Percentiles rank a stretch among this genome's conserved stretches.
Conservation (phyloP, 2,797 vertebrate genomes). For the Cheirogaleus major region DNA sequence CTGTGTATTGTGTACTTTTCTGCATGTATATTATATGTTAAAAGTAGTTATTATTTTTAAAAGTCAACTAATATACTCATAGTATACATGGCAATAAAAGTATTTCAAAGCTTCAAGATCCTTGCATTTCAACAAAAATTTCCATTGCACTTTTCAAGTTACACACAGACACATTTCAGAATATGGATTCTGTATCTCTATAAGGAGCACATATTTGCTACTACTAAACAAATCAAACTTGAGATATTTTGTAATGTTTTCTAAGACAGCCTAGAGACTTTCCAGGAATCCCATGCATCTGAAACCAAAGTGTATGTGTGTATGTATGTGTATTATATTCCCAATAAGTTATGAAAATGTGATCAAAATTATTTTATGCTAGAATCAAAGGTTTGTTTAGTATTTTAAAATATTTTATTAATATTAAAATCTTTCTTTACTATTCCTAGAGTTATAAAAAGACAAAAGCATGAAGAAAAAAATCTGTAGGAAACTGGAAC, state of each 20-base stretch:
- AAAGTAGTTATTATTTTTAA: neutral
- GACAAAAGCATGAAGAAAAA: neutral
- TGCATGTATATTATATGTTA: neutral
- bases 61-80: neutral
- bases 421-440: neutral
- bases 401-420: neutral
- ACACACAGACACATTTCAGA: neutral
- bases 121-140: conserved; percentile 18
- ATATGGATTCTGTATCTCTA: neutral
- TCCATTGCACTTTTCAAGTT: neutral
- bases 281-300: neutral
- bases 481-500: neutral
- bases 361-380: neutral
- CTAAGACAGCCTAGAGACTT: neutral
- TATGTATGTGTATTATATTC: neutral
- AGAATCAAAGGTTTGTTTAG: neutral
- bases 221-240: neutral
- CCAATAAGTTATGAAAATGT: neutral
- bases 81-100: neutral
- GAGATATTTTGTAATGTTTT: neutral
- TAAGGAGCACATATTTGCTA: neutral
- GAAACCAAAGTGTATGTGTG: neutral
- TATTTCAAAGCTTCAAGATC: neutral
- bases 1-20: neutral
- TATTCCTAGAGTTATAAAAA: neutral